Percentiles rank a stretch among this genome's conserved stretches.
These are phyloP conservation scores for Irena cyanogastra DNA, from an alignment of 2,113 vertebrate species.

Conservation along the genomic window DNA sequence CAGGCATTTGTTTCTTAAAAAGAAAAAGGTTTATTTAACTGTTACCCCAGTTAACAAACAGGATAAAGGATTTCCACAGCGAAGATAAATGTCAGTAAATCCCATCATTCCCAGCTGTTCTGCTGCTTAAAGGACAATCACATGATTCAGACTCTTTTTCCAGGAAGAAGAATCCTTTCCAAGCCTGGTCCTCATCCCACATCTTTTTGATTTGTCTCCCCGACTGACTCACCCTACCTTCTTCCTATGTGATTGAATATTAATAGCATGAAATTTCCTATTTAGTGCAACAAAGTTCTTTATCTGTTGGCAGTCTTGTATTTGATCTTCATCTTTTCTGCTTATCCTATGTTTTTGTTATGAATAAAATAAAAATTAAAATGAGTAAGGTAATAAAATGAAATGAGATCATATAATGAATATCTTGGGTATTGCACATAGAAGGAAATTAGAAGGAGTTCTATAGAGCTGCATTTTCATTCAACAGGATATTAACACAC, in stretches of 20 bases:
- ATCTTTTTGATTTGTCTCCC: neutral
- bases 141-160: neutral
- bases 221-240: neutral
- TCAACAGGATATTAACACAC: conserved; percentile 69
- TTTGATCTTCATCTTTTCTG: conserved; percentile 12
- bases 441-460: conserved; percentile 65
- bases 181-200: neutral
- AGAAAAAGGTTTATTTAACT: neutral
- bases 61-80: neutral
- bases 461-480: conserved; percentile 32
- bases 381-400: conserved; percentile 51
- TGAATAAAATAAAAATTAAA: conserved; percentile 52
- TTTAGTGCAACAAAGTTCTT: conserved; percentile 7
- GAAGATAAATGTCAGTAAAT: neutral
- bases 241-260: neutral
- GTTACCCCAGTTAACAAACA: neutral
- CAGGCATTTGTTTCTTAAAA: neutral
- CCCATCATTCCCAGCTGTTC: neutral
- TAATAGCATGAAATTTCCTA: conserved; percentile 44
- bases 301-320: neutral
- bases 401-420: conserved; percentile 35
- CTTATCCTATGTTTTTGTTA: conserved; percentile 34
- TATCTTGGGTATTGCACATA: conserved; percentile 21
- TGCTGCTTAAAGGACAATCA: neutral
- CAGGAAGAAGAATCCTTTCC: neutral